phyloP scores from a whole-genome alignment of 2,797 vertebrate genomes.

The Florisuga fusca region DNA sequence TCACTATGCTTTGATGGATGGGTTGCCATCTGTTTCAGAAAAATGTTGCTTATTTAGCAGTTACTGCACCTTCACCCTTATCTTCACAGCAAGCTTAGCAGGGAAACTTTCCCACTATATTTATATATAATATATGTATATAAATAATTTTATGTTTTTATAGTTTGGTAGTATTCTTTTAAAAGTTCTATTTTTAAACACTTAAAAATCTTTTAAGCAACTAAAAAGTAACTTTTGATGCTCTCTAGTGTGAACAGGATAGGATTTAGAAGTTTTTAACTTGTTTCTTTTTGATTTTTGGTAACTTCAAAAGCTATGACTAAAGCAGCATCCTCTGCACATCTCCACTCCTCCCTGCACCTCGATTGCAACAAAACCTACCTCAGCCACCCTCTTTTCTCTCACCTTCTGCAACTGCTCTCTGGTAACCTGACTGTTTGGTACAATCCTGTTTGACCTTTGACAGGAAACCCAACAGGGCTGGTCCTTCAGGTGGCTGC shows the following conservation, averaged over 20 bases:
- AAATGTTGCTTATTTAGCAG: conserved; percentile 64
- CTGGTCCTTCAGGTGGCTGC: neutral
- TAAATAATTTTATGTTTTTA: conserved; percentile 76
- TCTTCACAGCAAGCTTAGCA: conserved; percentile 74
- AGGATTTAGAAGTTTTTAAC: conserved; percentile 54
- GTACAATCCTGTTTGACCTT: neutral
- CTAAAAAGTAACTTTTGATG: conserved; percentile 76
- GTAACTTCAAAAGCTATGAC: conserved; percentile 77
- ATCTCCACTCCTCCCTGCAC: conserved; percentile 10
- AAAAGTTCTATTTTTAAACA: conserved; percentile 78
- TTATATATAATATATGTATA: conserved; percentile 77
- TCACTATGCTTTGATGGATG: conserved; percentile 1
- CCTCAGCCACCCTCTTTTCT: conserved; percentile 42
- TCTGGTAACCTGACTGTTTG: conserved; percentile 17
- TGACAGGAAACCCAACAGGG: neutral
- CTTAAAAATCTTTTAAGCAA: conserved; percentile 74
- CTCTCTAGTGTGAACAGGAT: conserved; percentile 71
- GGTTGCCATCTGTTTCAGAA: conserved; percentile 58
- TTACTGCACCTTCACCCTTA: conserved; percentile 73
- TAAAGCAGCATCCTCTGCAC: conserved; percentile 73
- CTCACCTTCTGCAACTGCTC: conserved; percentile 23
- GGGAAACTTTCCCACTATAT: conserved; percentile 75
- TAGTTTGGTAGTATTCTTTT: conserved; percentile 78
- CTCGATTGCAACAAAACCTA: conserved; percentile 36
- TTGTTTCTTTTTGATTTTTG: conserved; percentile 70